Base-by-base conservation (phyloP, 1,140 invertebrate species). In the Drosophila fuyamai region DNA sequence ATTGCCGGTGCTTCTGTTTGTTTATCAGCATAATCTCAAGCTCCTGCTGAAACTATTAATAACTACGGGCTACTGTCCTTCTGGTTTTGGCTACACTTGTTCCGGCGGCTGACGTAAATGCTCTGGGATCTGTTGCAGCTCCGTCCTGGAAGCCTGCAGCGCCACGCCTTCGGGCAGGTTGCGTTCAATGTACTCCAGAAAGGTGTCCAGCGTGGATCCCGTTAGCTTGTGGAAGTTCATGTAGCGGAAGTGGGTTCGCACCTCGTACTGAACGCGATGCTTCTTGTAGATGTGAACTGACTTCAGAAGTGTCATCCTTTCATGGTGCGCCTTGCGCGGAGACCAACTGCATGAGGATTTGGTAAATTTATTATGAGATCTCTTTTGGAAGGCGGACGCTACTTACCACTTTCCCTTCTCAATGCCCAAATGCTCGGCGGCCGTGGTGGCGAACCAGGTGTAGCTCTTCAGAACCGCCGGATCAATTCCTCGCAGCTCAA, bases 141-240 rank as follows among this genome's bases (percentile, higher is more conserved):
- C 95, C 50, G 95, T 96, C 94, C 96, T 98, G 12, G 97, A 97
- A 5, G 98, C 96, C 95, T 98, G 98, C 93, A 99, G 95, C 16
- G 97, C 97, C 51, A 99, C 97, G 59, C 98, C 98, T 95, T 99
- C 99, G 0, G 99, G 99, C 70, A 99, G 94, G 94, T 99, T 99
- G 77, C 98, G 94, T 92, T 99, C 95, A 60, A 99, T 96, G 93
- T 99, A 99, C 93, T 99, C 99, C 32, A 99, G 93, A 92, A 97
- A 98, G 18, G 98, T 99, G 76, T 98, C 97, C 50, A 98, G 96
- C 18, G 98, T 99, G 8, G 98, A 99, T 16, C 97, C 98, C 2
- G 99, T 99, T 4, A 99, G 89, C 78, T 95, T 94, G 68, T 96
- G 94, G 51, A 98, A 95, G 90, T 97, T 95, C 78, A 99, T 94